These are phyloP conservation scores for Chelidonichthys spinosus DNA, from an alignment of 2,797 vertebrate species.

Conservation along the genomic window DNA sequence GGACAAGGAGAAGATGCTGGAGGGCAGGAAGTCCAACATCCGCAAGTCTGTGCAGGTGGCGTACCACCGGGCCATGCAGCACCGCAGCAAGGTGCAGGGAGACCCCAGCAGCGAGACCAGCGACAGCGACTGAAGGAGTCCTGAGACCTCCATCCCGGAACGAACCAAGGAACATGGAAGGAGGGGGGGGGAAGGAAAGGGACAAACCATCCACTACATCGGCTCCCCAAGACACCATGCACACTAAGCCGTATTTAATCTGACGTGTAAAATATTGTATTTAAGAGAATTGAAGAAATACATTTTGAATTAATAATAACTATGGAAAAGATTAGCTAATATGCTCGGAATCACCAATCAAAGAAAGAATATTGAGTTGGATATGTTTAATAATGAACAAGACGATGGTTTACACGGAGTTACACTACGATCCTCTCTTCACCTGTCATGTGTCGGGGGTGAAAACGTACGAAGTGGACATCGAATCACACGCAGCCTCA, in stretches of 20 bases:
- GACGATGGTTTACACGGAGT: conserved; percentile 53
- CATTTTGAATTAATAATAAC: conserved; percentile 51
- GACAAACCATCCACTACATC: conserved; percentile 37
- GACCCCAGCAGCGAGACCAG: conserved; percentile 98
- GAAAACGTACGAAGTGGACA: conserved; percentile 7
- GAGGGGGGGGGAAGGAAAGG: conserved; percentile 15
- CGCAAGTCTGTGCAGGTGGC: conserved; percentile 99
- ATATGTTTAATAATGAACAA: conserved; percentile 58
- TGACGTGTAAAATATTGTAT: conserved; percentile 83
- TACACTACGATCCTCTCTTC: too few relatives aligned
- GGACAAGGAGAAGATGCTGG: conserved; percentile 99
- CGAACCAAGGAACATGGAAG: conserved; percentile 49
- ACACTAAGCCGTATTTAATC: conserved; percentile 78
- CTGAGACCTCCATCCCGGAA: conserved; percentile 45
- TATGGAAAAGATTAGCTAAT: conserved; percentile 57
- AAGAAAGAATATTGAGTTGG: conserved; percentile 43
- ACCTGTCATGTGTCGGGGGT: too few relatives aligned
- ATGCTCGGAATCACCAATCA: conserved; percentile 66
- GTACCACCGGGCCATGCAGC: conserved; percentile 98
- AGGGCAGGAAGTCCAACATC: conserved; percentile 98
- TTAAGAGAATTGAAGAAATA: conserved; percentile 76
- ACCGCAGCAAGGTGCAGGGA: conserved; percentile 98
- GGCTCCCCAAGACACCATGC: conserved; percentile 48
- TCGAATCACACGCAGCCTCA: conserved; percentile 24
- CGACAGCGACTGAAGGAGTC: conserved; percentile 90